These are phyloP conservation scores for Dusona sp. DNA, from an alignment of 2,888 invertebrate genomes.

Conservation along the genomic window DNA sequence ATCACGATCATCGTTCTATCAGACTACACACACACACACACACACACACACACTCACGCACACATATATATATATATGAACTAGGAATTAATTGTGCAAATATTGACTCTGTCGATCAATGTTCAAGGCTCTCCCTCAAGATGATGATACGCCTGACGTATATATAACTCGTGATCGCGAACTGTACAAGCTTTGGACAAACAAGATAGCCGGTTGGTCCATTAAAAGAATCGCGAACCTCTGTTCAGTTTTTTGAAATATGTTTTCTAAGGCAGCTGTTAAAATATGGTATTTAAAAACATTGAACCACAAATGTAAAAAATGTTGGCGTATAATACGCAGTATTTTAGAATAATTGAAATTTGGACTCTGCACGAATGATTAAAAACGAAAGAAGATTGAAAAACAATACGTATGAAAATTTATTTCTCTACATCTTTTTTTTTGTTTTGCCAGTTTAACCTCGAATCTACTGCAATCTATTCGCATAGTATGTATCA, in stretches of 20 bases:
- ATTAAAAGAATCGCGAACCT: conserved; percentile 9
- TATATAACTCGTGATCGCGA: conserved; percentile 51
- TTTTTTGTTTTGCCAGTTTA: neutral
- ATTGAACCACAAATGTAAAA: neutral
- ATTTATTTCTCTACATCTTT: neutral
- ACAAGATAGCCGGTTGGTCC: conserved; percentile 20
- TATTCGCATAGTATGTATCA: neutral
- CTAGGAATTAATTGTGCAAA: conserved; percentile 77
- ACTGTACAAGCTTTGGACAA: conserved; percentile 23
- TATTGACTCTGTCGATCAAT: conserved; percentile 74
- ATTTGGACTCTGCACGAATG: neutral
- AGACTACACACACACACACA: too few species aligned
- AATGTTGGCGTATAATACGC: neutral
- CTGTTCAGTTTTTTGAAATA: neutral
- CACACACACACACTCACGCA: too few species aligned
- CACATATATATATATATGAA: conserved; percentile 43
- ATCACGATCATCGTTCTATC: conserved; percentile 65
- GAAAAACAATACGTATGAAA: neutral
- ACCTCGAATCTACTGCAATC: neutral
- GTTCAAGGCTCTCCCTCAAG: conserved; percentile 74
- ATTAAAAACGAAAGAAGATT: neutral
- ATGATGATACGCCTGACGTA: conserved; percentile 54
- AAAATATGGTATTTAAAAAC: conserved; percentile 32
- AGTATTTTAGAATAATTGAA: neutral
- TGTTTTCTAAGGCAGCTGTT: conserved; percentile 22